phyloP scores from a whole-genome alignment of 2,797 vertebrate genomes.

The Phoeniculus purpureus region DNA sequence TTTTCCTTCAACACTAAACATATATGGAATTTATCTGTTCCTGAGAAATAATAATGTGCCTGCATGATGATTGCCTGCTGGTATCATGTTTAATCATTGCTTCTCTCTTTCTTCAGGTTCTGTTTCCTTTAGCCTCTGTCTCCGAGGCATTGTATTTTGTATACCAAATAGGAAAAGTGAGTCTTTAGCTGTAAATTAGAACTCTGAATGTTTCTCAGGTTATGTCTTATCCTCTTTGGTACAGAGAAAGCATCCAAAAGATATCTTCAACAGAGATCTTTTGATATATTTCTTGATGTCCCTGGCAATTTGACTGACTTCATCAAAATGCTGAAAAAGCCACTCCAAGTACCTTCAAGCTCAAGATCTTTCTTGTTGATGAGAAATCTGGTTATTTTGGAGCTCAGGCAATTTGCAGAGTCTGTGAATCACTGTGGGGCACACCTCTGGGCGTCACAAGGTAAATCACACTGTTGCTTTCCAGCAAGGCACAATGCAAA shows the following conservation, averaged over 20 bases:
- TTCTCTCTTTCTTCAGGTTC: background rate
- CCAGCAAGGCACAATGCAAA: background rate
- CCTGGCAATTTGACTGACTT: background rate
- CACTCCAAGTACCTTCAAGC: background rate
- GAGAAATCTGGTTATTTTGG: background rate
- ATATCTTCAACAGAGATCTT: background rate
- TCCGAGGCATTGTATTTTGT: background rate
- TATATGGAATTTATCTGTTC: conserved; percentile 15
- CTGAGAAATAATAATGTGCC: background rate
- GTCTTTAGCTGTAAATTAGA: background rate
- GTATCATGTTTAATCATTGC: background rate
- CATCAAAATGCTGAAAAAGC: background rate
- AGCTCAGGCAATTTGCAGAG: background rate
- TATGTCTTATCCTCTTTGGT: background rate
- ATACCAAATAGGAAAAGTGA: background rate
- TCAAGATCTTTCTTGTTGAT: background rate
- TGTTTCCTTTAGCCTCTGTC: background rate
- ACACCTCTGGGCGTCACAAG: background rate
- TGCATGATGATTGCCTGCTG: background rate
- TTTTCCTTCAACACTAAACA: background rate
- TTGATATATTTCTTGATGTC: background rate
- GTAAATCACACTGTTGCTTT: background rate
- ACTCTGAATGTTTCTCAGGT: background rate
- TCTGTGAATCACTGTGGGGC: background rate
- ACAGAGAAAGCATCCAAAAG: background rate